Percentiles rank a stretch among this genome's conserved stretches.
Conservation (phyloP, 2,888 invertebrate genomes). For the Chrysolina oricalcia region DNA sequence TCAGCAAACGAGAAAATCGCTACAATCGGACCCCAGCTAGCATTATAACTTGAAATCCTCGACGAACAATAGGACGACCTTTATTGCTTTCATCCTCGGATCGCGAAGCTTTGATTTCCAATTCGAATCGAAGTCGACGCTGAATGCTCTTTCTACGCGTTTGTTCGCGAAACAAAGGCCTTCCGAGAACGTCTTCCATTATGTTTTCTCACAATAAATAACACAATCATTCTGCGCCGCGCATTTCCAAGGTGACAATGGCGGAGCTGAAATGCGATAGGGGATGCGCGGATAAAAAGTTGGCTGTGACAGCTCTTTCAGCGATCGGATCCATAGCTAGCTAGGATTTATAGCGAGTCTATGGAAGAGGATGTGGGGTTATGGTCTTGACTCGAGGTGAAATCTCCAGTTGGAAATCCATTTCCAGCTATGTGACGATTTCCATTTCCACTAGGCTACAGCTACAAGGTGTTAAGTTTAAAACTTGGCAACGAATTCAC, state of each 20-base stretch:
- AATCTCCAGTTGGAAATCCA: not conserved
- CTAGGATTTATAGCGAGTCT: not conserved
- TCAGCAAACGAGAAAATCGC: not conserved
- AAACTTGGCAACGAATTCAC: too few relatives aligned
- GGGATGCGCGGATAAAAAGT: slow-evolving; percentile 18
- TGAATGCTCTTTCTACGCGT: slow-evolving; percentile 13
- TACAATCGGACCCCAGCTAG: not conserved
- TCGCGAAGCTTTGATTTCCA: slow-evolving; percentile 37
- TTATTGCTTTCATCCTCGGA: slow-evolving; percentile 19
- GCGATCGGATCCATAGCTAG: not conserved
- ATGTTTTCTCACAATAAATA: slow-evolving; percentile 46
- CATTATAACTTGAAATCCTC: not conserved
- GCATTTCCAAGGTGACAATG: slow-evolving; percentile 35
- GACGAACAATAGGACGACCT: not conserved
- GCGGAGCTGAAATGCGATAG: slow-evolving; percentile 29
- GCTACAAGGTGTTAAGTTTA: too few relatives aligned
- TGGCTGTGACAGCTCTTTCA: slow-evolving; percentile 7
- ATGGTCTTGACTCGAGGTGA: not conserved
- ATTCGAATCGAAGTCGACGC: slow-evolving; percentile 35
- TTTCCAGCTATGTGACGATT: too few relatives aligned
- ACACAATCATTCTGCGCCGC: slow-evolving; percentile 37
- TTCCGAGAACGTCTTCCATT: slow-evolving; percentile 34
- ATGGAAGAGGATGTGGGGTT: not conserved
- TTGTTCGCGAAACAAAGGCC: slow-evolving; percentile 35
- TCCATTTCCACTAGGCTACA: not conserved